Percentiles rank a stretch among this genome's conserved stretches.
phyloP scores from a whole-genome alignment of 2,113 vertebrate genomes.

The Lucifuga dentata region DNA sequence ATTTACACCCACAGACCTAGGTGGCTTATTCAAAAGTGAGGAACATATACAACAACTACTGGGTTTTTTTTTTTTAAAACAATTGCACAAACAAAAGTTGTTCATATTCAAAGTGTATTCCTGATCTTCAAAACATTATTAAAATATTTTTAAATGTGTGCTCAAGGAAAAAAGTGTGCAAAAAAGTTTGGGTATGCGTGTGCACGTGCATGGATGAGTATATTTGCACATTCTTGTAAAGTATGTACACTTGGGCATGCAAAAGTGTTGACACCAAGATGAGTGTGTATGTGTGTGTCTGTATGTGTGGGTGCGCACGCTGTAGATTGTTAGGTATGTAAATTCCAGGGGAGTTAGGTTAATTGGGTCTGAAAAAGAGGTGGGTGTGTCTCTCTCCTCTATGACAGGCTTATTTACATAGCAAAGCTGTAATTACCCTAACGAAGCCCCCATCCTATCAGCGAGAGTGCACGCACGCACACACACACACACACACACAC shows the following conservation, averaged over 20 bases:
- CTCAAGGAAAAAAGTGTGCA: too few species aligned
- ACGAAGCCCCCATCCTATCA: slow-evolving; percentile 77
- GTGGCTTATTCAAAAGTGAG: too few species aligned
- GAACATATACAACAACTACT: too few species aligned
- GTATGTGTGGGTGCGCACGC: slow-evolving; percentile 26
- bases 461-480: slow-evolving; percentile 42
- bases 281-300: slow-evolving; percentile 16
- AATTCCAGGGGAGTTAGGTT: slow-evolving; percentile 80
- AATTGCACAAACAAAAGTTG: too few species aligned
- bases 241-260: slow-evolving; percentile 23
- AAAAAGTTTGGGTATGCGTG: slow-evolving; percentile 34
- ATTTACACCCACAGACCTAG: too few species aligned
- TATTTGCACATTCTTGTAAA: slow-evolving; percentile 15
- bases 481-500: slow-evolving; percentile 27
- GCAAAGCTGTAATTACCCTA: slow-evolving; percentile 82
- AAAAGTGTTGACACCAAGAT: slow-evolving; percentile 5
- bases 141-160: too few species aligned
- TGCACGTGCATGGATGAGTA: neutral
- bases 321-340: slow-evolving; percentile 70
- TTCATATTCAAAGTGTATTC: too few species aligned
- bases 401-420: slow-evolving; percentile 82
- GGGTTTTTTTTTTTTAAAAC: too few species aligned
- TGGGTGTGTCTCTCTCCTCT: slow-evolving; percentile 80
- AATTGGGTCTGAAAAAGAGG: slow-evolving; percentile 82
- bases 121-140: too few species aligned